phyloP scores from a whole-genome alignment of 2,113 vertebrate species.

The Sterrhoptilus dennistouni region DNA sequence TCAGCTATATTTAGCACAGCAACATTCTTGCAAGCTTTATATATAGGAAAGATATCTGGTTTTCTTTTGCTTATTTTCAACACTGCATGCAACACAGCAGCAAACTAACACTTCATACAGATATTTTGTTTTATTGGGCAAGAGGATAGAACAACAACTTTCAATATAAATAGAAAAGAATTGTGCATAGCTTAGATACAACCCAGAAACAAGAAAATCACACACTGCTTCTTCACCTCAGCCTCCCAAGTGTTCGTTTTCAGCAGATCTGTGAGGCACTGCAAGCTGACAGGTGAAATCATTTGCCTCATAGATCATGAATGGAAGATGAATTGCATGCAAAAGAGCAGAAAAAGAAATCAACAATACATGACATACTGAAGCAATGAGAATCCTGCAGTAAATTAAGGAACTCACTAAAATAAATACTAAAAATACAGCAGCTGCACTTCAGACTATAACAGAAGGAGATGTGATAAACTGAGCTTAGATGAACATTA shows the following conservation, averaged over 20 bases:
- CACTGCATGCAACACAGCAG: background rate
- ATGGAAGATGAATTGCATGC: slow-evolving; percentile 37
- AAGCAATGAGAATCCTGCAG: background rate
- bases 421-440: background rate
- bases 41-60: background rate
- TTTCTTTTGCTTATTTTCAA: slow-evolving; percentile 15
- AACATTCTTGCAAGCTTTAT: background rate
- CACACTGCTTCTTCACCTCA: background rate
- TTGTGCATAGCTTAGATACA: background rate
- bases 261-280: background rate
- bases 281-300: slow-evolving; percentile 51
- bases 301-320: slow-evolving; percentile 55
- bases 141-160: background rate
- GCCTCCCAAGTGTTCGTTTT: slow-evolving; percentile 22
- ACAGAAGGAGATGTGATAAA: background rate
- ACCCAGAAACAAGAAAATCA: background rate
- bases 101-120: background rate
- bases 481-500: background rate
- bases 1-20: slow-evolving; percentile 28
- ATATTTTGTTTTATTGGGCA: background rate
- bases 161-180: background rate
- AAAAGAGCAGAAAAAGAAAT: slow-evolving; percentile 32
- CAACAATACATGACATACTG: background rate
- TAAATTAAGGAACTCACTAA: background rate
- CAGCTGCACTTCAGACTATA: background rate